phyloP scores from a whole-genome alignment of 2,888 invertebrate species.

The Tachina lurida region DNA sequence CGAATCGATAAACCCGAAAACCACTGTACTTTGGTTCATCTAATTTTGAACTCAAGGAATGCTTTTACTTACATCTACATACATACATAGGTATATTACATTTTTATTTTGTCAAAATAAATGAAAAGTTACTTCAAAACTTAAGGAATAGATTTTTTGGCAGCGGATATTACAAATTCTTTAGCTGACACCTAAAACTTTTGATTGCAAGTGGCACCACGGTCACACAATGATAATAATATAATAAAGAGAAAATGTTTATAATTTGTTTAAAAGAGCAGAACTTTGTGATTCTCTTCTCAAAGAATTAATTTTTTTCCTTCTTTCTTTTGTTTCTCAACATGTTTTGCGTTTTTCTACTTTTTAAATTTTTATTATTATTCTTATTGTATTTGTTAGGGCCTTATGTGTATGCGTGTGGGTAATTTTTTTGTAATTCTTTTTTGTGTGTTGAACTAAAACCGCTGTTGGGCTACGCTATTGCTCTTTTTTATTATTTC shows the following conservation, averaged over 20 bases:
- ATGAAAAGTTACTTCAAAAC: too few relatives aligned
- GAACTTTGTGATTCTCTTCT: slow-evolving; percentile 2
- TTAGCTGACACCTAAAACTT: neutral
- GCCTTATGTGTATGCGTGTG: slow-evolving; percentile 18
- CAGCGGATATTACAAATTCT: too few relatives aligned
- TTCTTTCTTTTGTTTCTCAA: slow-evolving; percentile 50
- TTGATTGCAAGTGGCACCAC: slow-evolving; percentile 56
- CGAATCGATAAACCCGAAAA: too few relatives aligned
- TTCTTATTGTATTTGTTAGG: slow-evolving; percentile 34
- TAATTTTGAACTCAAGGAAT: too few relatives aligned
- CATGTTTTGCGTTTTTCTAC: slow-evolving; percentile 49
- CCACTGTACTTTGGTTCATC: too few relatives aligned
- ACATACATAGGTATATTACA: too few relatives aligned
- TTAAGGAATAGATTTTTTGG: too few relatives aligned
- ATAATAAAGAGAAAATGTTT: slow-evolving; percentile 15
- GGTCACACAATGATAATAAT: slow-evolving; percentile 24
- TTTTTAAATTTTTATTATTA: slow-evolving; percentile 25
- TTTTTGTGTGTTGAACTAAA: slow-evolving; percentile 32
- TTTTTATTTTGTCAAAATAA: too few relatives aligned
- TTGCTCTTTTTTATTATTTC: slow-evolving; percentile 16
- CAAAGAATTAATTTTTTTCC: neutral
- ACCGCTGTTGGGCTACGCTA: slow-evolving; percentile 52
- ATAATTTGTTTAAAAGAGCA: slow-evolving; percentile 16
- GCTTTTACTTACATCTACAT: too few relatives aligned
- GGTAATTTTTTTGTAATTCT: slow-evolving; percentile 25